These are phyloP conservation scores for Lonchura striata DNA, from an alignment of 2,113 vertebrate genomes.

Conservation along the genomic window DNA sequence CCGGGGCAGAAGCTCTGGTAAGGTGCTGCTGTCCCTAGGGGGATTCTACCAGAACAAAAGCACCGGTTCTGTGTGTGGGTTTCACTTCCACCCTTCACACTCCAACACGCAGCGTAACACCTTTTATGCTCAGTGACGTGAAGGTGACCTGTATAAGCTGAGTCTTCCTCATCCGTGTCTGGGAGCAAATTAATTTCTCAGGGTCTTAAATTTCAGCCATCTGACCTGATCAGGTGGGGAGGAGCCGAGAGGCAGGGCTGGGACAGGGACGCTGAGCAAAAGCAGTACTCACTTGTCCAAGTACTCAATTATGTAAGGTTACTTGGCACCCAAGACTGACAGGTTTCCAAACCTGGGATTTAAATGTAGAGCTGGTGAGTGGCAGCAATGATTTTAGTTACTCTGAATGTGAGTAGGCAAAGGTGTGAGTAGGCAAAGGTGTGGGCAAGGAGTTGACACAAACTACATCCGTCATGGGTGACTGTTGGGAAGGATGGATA, in stretches of 20 bases:
- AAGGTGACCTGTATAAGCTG: background rate
- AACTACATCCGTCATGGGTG: background rate
- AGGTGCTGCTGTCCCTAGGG: background rate
- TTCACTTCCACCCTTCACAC: background rate
- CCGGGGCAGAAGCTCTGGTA: background rate
- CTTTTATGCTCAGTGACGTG: background rate
- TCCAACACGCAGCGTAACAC: fast-evolving
- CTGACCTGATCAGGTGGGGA: background rate
- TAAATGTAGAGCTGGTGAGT: background rate
- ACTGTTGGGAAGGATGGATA: no score
- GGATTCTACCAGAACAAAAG: background rate
- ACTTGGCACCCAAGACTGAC: background rate
- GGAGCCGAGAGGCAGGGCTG: background rate
- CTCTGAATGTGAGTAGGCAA: background rate
- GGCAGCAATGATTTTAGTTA: background rate
- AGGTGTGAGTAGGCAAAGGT: background rate
- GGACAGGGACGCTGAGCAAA: background rate
- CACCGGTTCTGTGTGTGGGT: fast-evolving
- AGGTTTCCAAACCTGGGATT: background rate
- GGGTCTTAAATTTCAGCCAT: background rate
- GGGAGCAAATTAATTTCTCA: background rate
- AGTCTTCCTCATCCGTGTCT: background rate
- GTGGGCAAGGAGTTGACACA: background rate
- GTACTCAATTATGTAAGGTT: background rate
- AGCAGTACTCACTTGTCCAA: background rate